Conservation (phyloP, 2,797 vertebrate genomes). For the Nyctalus aviator region DNA sequence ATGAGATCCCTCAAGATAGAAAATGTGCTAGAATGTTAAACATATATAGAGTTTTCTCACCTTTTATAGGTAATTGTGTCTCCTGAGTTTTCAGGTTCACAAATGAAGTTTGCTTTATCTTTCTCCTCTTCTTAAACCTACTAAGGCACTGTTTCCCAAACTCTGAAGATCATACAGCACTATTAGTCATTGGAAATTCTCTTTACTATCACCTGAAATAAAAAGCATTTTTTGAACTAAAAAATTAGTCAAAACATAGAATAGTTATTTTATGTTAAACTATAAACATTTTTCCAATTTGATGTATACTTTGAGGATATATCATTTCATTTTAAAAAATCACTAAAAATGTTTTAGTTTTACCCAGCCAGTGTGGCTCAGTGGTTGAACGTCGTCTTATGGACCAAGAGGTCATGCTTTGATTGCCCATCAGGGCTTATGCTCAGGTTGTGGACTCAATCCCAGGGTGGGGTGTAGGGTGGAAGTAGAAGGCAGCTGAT, state of each 20-base stretch:
- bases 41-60: not conserved
- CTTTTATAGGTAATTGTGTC: not conserved
- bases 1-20: not conserved
- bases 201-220: not conserved
- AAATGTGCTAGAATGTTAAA: not conserved
- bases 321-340: not conserved
- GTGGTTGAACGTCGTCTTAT: no score
- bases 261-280: constrained; percentile 39
- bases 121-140: constrained; percentile 13
- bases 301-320: not conserved
- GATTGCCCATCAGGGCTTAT: no score
- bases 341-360: constrained; percentile 26
- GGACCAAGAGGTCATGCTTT: no score
- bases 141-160: not conserved
- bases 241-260: not conserved
- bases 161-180: not conserved
- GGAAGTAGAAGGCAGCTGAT: no score
- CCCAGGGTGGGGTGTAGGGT: no score
- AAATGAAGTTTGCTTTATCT: not conserved
- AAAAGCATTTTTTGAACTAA: not conserved
- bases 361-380: not conserved
- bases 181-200: not conserved
- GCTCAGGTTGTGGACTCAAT: no score
- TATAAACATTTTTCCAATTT: not conserved
- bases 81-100: constrained; percentile 12